phyloP scores from a whole-genome alignment of 2,113 vertebrate genomes.

The Neogale vison region DNA sequence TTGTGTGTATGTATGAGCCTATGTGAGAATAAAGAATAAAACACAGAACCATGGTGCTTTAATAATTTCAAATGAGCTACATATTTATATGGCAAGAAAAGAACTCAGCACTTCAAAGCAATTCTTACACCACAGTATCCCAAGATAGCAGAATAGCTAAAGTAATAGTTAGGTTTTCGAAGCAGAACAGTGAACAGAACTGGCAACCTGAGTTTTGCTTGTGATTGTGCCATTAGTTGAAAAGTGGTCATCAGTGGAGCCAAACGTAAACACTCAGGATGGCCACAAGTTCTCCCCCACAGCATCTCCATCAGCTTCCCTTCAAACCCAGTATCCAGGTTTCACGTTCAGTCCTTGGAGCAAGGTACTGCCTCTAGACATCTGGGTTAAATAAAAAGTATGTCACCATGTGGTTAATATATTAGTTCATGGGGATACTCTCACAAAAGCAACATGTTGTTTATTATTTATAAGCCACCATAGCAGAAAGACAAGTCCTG shows the following conservation, averaged over 20 bases:
- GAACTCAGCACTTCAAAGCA: background rate
- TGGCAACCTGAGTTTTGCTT: background rate
- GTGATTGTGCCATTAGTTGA: background rate
- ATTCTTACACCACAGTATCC: background rate
- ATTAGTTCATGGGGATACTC: background rate
- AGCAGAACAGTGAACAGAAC: background rate
- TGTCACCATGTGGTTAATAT: background rate
- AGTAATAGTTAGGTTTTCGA: background rate
- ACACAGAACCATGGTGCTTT: background rate
- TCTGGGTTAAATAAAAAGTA: background rate
- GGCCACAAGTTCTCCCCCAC: rapidly evolving
- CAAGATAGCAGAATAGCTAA: background rate
- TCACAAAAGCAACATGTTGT: background rate
- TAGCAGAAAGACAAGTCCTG: background rate
- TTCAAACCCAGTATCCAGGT: background rate
- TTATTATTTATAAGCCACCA: background rate
- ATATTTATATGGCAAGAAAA: background rate
- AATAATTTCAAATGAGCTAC: background rate
- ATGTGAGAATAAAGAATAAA: background rate
- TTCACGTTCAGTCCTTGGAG: background rate
- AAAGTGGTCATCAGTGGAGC: background rate
- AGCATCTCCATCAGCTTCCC: background rate
- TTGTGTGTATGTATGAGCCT: rapidly evolving
- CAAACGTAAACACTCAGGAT: background rate
- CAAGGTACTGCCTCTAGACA: background rate